Evolutionary conservation across 2,113 vertebrate species (phyloP).

Genomic region (Ptychochromis oligacanthus): DNA sequence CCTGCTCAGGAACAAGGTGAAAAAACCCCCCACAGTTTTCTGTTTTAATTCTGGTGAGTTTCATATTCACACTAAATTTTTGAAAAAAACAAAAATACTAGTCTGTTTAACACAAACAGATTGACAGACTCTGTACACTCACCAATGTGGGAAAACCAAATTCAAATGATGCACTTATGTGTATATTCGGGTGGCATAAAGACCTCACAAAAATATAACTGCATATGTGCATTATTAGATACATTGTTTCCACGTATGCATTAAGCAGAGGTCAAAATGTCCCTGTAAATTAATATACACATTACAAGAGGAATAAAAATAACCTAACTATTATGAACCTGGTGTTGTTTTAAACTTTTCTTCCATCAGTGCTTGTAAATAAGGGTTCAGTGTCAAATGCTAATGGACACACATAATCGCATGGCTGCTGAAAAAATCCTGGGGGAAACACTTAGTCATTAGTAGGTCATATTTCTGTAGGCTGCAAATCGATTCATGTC

Average conservation of each 20-base stretch:
- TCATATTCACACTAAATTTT: rapidly evolving
- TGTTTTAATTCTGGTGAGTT: background rate
- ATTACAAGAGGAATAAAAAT: background rate
- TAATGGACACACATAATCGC: background rate
- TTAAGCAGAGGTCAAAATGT: background rate
- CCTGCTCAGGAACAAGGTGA: background rate
- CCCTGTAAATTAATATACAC: background rate
- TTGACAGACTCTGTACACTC: background rate
- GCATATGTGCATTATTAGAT: background rate
- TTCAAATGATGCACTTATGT: background rate
- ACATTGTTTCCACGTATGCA: background rate
- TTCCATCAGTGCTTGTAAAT: background rate
- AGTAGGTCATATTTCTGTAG: background rate
- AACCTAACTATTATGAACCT: background rate
- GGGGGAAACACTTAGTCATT: background rate
- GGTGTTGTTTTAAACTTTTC: background rate
- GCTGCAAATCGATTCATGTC: background rate
- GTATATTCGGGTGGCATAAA: background rate
- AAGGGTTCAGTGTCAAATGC: background rate
- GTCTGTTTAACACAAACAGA: background rate
- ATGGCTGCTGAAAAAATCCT: background rate
- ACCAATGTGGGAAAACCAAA: background rate
- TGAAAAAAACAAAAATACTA: background rate
- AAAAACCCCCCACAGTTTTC: background rate
- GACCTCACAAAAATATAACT: background rate